Base-by-base conservation (phyloP, 2,888 invertebrate genomes). In the Pasiphila rectangulata region DNA sequence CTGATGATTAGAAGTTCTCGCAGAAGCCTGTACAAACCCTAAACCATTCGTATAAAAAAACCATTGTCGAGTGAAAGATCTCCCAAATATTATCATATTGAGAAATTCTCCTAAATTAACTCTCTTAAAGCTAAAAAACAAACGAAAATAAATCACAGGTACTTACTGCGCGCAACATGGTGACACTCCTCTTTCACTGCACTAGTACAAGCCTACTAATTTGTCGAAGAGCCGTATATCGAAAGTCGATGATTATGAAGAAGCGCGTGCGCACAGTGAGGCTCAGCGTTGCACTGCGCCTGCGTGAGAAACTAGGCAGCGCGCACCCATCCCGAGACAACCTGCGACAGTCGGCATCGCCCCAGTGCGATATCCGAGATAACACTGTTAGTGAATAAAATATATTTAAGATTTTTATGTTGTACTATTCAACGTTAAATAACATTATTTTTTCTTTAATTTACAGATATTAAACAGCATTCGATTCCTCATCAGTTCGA, bases 161-260 rank as follows among this genome's bases (percentile, higher is more conserved):
- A 87, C 86, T 82, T 72, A 86, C 86, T 71, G 68, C 68, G 67
- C 78, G 80, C 83, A 86, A 85, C 60, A 57, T 83, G 81, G 67
- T 67, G 65, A 64, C 60, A 61, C 63, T 69, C 61, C 62, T 57
- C 40, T 38, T 54, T 56, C 59, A 59, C 59, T 56, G 53, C 59
- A 59, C 59, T 53, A 51, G 43, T 48, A 17, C 32, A 43, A 41
- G 41, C 47, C 46, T 38, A 43, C 50, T 46, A 56, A 46, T 17
- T 32, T 53, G 49, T 52, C 55, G 55, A 55, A 20, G 23, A 21
- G 36, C 40, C 7, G 12, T 27, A 5, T 56, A 44, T 55, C 52
- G 56, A 50, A 46, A 29, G 40, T 48, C 38, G 40, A 48, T 47
- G 44, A 53, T 43, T 48, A 51, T 53, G 43, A 50, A 59, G 60